Evolutionary conservation across 1,140 invertebrate genomes (phyloP).

Genomic region (Leguminivora glycinivorella): DNA sequence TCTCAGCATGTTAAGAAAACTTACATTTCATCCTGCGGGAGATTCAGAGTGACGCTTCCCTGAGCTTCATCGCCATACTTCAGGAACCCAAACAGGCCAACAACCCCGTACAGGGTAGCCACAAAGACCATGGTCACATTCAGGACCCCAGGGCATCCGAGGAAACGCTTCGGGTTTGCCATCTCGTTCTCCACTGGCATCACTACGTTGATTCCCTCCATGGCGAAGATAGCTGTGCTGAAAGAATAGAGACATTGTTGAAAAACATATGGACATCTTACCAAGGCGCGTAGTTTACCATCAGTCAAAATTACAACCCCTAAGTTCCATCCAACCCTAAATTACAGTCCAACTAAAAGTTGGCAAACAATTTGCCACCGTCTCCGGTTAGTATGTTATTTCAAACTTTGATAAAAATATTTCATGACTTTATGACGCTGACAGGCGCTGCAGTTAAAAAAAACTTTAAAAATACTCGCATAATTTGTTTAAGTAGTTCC

Average conservation of each 20-base stretch:
- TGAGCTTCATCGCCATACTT: slow-evolving; percentile 83
- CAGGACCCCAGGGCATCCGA: slow-evolving; percentile 89
- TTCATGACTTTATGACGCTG: no score
- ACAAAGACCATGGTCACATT: slow-evolving; percentile 90
- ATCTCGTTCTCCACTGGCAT: slow-evolving; percentile 94
- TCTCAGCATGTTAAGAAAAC: slow-evolving; percentile 54
- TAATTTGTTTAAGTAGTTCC: no score
- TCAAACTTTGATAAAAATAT: no score
- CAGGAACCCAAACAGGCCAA: slow-evolving; percentile 91
- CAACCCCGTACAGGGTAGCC: slow-evolving; percentile 83
- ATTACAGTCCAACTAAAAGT: no score
- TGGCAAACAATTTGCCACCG: no score
- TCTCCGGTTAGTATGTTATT: no score
- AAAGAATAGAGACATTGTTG: slow-evolving; percentile 47
- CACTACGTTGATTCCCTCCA: slow-evolving; percentile 89
- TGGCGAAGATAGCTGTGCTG: slow-evolving; percentile 87
- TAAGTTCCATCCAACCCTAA: no score
- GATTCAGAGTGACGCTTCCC: slow-evolving; percentile 85
- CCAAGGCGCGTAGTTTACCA: no score
- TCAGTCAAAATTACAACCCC: no score
- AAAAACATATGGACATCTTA: no score
- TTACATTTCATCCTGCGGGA: slow-evolving; percentile 81
- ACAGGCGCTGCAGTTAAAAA: no score
- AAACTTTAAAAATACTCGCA: no score
- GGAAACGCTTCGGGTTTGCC: slow-evolving; percentile 86